Conservation (phyloP, 2,797 vertebrate species). For the Glossophaga mutica region DNA sequence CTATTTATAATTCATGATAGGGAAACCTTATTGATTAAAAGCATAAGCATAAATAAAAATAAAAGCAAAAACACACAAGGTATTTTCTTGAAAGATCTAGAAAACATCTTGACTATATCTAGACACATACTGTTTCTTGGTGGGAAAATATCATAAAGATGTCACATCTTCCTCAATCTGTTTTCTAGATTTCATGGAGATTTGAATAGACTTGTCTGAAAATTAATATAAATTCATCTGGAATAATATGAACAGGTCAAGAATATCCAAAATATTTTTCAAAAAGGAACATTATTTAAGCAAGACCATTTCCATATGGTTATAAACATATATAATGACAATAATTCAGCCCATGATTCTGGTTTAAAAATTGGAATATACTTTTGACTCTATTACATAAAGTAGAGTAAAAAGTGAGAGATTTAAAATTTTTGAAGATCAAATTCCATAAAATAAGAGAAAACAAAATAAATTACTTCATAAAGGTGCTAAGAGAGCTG, state of each 20-base stretch:
- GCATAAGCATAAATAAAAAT: slow-evolving; percentile 6
- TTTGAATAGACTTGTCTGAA: not conserved
- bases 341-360: not conserved
- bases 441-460: slow-evolving; percentile 30
- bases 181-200: slow-evolving; percentile 27
- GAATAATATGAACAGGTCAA: slow-evolving; percentile 15
- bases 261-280: not conserved
- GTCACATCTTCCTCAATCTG: not conserved
- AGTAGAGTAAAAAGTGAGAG: slow-evolving; percentile 33
- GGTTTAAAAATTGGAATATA: not conserved
- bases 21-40: not conserved
- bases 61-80: not conserved
- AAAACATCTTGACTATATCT: not conserved
- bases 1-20: not conserved
- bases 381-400: not conserved
- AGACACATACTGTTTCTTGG: not conserved
- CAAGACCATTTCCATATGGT: not conserved
- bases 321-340: not conserved
- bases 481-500: not conserved
- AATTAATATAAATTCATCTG: not conserved
- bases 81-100: slow-evolving; percentile 23
- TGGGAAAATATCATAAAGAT: not conserved
- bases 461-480: slow-evolving; percentile 25
- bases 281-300: not conserved
- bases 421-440: slow-evolving; percentile 5